These are phyloP conservation scores for Zaprionus kolodkinae DNA, from an alignment of 1,140 invertebrate genomes.

Conservation along the genomic window DNA sequence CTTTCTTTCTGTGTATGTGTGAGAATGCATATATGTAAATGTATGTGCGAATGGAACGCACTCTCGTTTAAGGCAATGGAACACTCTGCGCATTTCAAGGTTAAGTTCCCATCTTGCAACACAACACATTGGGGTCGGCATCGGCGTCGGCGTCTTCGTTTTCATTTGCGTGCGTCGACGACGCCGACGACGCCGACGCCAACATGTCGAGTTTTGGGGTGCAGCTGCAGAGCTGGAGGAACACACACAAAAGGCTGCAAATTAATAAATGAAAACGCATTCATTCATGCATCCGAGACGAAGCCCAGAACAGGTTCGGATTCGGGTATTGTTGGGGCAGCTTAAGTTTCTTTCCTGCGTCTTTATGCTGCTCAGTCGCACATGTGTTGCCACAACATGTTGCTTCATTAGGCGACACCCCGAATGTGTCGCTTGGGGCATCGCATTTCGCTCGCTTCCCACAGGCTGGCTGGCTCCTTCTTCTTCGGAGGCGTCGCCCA, in stretches of 20 bases:
- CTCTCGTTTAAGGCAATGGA: slow-evolving; percentile 13
- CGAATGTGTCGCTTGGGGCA: slow-evolving; percentile 52
- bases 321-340: slow-evolving; percentile 15
- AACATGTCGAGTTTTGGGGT: slow-evolving; percentile 35
- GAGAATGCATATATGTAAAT: not conserved
- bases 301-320: slow-evolving; percentile 34
- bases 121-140: slow-evolving; percentile 23
- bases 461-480: too few species aligned
- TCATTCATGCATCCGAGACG: slow-evolving; percentile 70
- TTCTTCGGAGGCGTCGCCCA: slow-evolving; percentile 28
- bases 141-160: slow-evolving; percentile 56
- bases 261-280: slow-evolving; percentile 80
- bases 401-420: slow-evolving; percentile 62
- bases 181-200: slow-evolving; percentile 25
- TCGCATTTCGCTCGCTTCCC: slow-evolving; percentile 44
- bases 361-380: slow-evolving; percentile 39
- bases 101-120: slow-evolving; percentile 64
- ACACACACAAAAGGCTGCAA: slow-evolving; percentile 64
- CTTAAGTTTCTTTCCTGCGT: not conserved
- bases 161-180: slow-evolving; percentile 69
- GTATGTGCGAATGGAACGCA: slow-evolving; percentile 3
- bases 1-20: not conserved
- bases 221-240: slow-evolving; percentile 27
- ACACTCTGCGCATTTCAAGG: slow-evolving; percentile 61
- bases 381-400: slow-evolving; percentile 72